Evolutionary conservation across 2,797 vertebrate genomes (phyloP).

Genomic region (Melanogrammus aeglefinus): DNA sequence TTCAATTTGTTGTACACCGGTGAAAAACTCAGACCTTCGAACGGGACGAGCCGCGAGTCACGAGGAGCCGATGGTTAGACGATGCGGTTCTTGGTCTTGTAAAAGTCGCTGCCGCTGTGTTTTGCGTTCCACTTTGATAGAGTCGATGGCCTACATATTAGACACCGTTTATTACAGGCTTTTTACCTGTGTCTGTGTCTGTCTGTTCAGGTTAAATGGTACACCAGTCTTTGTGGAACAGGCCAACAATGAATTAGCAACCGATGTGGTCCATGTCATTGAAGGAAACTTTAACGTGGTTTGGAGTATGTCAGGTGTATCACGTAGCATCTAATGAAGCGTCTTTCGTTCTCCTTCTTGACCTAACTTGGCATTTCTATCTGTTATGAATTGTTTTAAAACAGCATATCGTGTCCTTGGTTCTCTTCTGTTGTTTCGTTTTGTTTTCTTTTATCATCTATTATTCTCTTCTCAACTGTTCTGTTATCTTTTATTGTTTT

Average conservation of each 20-base stretch:
- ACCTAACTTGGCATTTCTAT: background rate
- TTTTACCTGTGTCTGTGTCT: background rate
- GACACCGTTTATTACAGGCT: background rate
- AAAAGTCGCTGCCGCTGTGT: background rate
- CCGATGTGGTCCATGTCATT: background rate
- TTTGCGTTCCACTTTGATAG: background rate
- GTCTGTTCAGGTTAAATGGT: background rate
- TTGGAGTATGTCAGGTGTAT: background rate
- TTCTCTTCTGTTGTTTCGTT: background rate
- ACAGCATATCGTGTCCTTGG: background rate
- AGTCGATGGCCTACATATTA: background rate
- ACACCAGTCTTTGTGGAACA: background rate
- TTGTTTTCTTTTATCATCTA: background rate
- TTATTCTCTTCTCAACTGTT: background rate
- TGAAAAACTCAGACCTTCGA: background rate
- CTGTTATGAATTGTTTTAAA: too few relatives aligned
- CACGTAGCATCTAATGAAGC: background rate
- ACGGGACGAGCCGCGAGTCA: background rate
- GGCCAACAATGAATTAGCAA: background rate
- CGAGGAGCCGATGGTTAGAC: background rate
- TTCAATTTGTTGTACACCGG: background rate
- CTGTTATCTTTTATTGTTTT: too few relatives aligned
- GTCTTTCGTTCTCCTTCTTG: background rate
- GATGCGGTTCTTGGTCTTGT: background rate
- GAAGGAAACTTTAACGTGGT: background rate